Evolutionary conservation across 2,113 vertebrate species (phyloP).

Genomic region (Halcyon senegalensis): DNA sequence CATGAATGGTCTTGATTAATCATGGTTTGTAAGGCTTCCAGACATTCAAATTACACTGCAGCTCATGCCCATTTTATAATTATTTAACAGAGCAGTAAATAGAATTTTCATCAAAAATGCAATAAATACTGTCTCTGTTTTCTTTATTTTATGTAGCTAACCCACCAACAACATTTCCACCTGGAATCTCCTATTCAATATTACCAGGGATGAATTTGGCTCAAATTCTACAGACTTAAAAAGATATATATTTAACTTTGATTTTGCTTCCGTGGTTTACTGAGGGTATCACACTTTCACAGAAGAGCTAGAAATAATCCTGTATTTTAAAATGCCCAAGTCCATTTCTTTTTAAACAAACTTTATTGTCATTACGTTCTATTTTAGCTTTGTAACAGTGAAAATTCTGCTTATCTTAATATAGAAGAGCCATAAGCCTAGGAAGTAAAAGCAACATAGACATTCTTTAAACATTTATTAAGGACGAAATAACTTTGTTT

Average conservation of each 20-base stretch:
- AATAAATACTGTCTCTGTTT: background rate
- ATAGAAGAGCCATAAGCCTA: background rate
- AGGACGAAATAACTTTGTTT: background rate
- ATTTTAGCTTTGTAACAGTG: background rate
- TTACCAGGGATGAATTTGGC: background rate
- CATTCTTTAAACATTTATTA: background rate
- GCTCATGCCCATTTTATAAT: background rate
- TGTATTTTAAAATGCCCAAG: background rate
- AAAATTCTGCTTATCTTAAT: background rate
- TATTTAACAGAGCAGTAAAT: background rate
- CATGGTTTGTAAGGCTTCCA: constrained; percentile 7
- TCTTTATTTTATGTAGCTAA: background rate
- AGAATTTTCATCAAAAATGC: background rate
- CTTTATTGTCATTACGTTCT: background rate
- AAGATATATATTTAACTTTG: constrained; percentile 8
- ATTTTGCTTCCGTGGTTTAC: constrained; percentile 14
- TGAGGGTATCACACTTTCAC: background rate
- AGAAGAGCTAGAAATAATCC: background rate
- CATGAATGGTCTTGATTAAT: constrained; percentile 40
- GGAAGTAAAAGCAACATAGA: background rate
- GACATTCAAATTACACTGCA: constrained; percentile 25
- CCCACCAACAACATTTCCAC: background rate
- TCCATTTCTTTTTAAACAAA: background rate
- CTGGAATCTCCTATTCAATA: background rate
- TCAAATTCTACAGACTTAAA: background rate